Evolutionary conservation across 2,113 vertebrate genomes (phyloP).

Genomic region (Bubalus kerabau): DNA sequence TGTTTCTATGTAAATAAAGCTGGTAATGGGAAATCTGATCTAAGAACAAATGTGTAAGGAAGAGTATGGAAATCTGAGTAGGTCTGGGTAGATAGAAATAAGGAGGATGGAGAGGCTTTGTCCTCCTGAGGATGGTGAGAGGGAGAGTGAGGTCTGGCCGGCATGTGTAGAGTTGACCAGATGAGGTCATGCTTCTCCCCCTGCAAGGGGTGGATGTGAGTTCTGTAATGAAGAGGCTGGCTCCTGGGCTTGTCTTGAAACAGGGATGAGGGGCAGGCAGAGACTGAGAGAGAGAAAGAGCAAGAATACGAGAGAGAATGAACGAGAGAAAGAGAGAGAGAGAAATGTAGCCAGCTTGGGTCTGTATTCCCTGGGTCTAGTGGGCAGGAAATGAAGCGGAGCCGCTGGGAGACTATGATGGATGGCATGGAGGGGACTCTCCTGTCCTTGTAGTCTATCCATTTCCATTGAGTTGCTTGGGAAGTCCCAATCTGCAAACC

Average conservation of each 20-base stretch:
- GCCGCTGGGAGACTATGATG: not conserved
- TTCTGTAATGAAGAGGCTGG: not conserved
- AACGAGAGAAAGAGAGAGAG: not conserved
- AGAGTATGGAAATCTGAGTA: not conserved
- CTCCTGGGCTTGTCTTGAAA: not conserved
- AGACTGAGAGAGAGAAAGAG: not conserved
- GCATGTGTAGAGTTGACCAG: not conserved
- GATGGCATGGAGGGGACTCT: not conserved
- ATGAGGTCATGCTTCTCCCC: not conserved
- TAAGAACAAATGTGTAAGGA: not conserved
- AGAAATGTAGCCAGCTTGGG: not conserved
- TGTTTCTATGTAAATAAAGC: not conserved
- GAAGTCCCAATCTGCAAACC: constrained; percentile 19
- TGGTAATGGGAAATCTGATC: not conserved
- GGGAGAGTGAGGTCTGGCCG: not conserved
- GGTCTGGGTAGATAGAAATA: not conserved
- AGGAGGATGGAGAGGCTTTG: not conserved
- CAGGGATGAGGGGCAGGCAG: not conserved
- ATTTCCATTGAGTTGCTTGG: not conserved
- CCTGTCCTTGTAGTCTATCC: not conserved
- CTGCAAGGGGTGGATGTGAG: not conserved
- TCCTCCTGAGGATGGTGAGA: not conserved
- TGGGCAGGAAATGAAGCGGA: constrained; percentile 37
- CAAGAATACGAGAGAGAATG: not conserved
- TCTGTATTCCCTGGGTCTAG: not conserved